phyloP scores from a whole-genome alignment of 1,140 invertebrate species.

The Arctopsyche grandis region DNA sequence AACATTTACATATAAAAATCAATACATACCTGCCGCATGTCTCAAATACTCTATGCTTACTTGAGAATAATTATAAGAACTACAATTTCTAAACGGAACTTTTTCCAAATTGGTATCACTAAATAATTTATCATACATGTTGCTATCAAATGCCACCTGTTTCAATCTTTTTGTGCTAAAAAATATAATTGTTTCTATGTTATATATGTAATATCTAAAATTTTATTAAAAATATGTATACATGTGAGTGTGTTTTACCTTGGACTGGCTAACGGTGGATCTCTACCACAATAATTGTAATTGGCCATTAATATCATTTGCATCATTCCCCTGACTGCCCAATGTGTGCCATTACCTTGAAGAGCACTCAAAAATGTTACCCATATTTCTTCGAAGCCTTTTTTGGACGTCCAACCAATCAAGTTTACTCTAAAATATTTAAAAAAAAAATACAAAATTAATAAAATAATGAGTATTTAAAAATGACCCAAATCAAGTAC shows the following conservation, averaged over 20 bases:
- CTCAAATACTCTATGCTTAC: slow-evolving; percentile 49
- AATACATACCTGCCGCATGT: slow-evolving; percentile 45
- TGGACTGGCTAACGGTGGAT: neutral
- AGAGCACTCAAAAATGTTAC: slow-evolving; percentile 86
- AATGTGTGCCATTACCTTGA: slow-evolving; percentile 66
- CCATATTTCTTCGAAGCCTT: slow-evolving; percentile 95
- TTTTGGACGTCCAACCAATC: slow-evolving; percentile 82
- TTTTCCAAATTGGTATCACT: slow-evolving; percentile 45
- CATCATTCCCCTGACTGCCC: slow-evolving; percentile 64
- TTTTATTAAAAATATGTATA: neutral
- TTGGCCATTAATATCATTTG: slow-evolving; percentile 58
- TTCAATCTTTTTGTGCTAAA: slow-evolving; percentile 45
- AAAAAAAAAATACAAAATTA: neutral
- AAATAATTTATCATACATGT: slow-evolving; percentile 44
- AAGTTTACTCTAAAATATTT: slow-evolving; percentile 68
- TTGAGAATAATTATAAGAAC: slow-evolving; percentile 45
- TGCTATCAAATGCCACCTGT: slow-evolving; percentile 42
- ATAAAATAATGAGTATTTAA: neutral
- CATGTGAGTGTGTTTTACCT: slow-evolving; percentile 20
- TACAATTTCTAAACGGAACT: slow-evolving; percentile 34
- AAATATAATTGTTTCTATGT: slow-evolving; percentile 39
- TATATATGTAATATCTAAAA: neutral
- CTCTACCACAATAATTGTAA: slow-evolving; percentile 38
- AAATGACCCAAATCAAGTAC: neutral
- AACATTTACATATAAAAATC: neutral